A percentile compares a stretch with the other conserved stretches of the same genome.
Conservation (phyloP, 2,888 invertebrate species). For the Caenorhabditis sp. region DNA sequence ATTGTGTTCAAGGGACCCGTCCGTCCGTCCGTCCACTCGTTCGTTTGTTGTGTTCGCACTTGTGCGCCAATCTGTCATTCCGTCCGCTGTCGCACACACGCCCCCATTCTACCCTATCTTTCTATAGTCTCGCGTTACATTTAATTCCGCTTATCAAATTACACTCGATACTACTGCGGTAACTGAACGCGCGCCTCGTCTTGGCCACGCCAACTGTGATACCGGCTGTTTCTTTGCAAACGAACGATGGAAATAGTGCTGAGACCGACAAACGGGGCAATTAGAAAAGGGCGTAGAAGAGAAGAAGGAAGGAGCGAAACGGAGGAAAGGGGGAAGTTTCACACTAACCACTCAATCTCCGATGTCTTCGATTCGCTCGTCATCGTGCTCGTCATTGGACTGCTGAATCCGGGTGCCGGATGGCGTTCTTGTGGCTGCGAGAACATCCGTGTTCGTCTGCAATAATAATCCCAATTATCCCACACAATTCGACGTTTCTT, state of each 20-base stretch:
- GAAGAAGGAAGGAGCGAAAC: background rate
- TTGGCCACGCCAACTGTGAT: constrained; percentile 11
- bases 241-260: background rate
- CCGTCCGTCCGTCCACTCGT: constrained; percentile 11
- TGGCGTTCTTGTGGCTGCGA: constrained; percentile 51
- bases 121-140: constrained; percentile 17
- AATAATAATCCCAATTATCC: constrained; percentile 26
- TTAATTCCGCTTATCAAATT: constrained; percentile 55
- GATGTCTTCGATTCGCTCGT: constrained; percentile 39
- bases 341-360: constrained; percentile 42
- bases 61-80: constrained; percentile 61
- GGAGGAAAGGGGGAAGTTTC: background rate
- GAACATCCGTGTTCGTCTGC: constrained; percentile 53
- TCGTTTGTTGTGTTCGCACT: constrained; percentile 41
- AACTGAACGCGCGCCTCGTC: constrained; percentile 47
- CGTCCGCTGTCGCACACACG: background rate
- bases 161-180: constrained; percentile 51
- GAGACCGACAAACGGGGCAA: background rate
- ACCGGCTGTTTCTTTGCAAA: constrained; percentile 22
- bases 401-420: constrained; percentile 36
- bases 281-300: background rate
- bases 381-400: constrained; percentile 43
- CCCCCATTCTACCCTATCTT: constrained; percentile 8
- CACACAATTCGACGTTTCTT: background rate
- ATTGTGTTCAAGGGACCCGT: constrained; percentile 44